phyloP scores from a whole-genome alignment of 2,113 vertebrate species.

The Entosphenus tridentatus region DNA sequence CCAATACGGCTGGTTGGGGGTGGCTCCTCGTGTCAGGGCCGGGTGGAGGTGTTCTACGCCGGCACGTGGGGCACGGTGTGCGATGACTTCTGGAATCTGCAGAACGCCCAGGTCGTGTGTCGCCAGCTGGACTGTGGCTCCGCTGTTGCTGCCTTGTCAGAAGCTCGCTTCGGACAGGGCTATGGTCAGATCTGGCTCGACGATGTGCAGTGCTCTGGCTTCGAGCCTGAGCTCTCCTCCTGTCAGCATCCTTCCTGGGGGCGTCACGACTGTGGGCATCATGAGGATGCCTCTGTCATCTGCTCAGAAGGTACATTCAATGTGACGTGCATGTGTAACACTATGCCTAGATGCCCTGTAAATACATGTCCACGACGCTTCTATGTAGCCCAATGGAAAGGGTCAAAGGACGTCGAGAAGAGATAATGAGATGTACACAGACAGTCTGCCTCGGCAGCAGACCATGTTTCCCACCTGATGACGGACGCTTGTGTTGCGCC shows the following conservation, averaged over 20 bases:
- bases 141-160: slow-evolving; percentile 1
- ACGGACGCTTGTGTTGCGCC: too few species aligned
- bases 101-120: neutral
- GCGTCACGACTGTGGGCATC: neutral
- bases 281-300: neutral
- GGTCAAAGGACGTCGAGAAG: too few species aligned
- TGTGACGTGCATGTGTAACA: too few species aligned
- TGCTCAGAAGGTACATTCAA: neutral
- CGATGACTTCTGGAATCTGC: slow-evolving; percentile 8
- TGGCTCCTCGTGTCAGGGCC: neutral
- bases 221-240: neutral
- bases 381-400: too few species aligned
- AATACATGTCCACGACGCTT: too few species aligned
- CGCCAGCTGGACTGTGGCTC: slow-evolving; percentile 8
- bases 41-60: slow-evolving; percentile 7
- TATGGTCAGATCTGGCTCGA: neutral
- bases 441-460: too few species aligned
- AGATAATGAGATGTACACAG: too few species aligned
- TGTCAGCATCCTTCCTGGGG: neutral
- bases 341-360: too few species aligned
- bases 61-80: slow-evolving; percentile 9
- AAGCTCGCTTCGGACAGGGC: too few species aligned
- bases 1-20: too few species aligned
- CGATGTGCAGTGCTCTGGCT: neutral
- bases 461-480: too few species aligned